Conservation (phyloP, 1,140 invertebrate species). For the Bombus soroeensis region DNA sequence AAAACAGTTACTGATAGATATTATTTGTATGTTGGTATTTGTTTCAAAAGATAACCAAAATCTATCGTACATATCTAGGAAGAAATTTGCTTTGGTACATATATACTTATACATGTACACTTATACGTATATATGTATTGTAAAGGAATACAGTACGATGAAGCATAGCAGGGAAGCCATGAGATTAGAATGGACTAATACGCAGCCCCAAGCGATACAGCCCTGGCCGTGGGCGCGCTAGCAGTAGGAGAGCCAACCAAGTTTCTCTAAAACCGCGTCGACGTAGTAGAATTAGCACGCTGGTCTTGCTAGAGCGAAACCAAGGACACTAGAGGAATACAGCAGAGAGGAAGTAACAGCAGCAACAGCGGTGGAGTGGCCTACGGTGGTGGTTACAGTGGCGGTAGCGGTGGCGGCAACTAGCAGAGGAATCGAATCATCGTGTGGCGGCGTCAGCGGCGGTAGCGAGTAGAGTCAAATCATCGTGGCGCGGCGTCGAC, state of each 20-base stretch:
- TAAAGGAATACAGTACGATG: not conserved
- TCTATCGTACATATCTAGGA: not conserved
- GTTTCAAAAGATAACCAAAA: constrained; percentile 18
- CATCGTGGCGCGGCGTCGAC: constrained; percentile 50
- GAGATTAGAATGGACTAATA: constrained; percentile 36
- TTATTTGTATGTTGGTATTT: not conserved
- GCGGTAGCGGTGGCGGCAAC: constrained; percentile 1
- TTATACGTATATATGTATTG: not conserved
- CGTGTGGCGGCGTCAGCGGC: constrained; percentile 30
- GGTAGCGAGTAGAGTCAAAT: constrained; percentile 69
- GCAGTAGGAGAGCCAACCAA: constrained; percentile 61
- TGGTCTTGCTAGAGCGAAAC: constrained; percentile 70
- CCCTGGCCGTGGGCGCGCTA: constrained; percentile 67
- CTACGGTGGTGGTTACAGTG: constrained; percentile 14
- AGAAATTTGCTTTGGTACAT: not conserved
- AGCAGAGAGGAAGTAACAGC: constrained; percentile 36
- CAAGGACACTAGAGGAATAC: constrained; percentile 73
- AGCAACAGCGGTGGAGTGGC: constrained; percentile 8
- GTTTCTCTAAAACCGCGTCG: constrained; percentile 61
- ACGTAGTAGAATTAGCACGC: constrained; percentile 71
- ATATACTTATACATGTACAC: not conserved
- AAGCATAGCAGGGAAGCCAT: constrained; percentile 20
- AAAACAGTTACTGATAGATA: constrained; percentile 18
- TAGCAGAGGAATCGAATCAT: constrained; percentile 61
- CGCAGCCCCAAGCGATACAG: constrained; percentile 65